Conservation (phyloP, 2,888 invertebrate genomes). For the Caenorhabditis panamensis region DNA sequence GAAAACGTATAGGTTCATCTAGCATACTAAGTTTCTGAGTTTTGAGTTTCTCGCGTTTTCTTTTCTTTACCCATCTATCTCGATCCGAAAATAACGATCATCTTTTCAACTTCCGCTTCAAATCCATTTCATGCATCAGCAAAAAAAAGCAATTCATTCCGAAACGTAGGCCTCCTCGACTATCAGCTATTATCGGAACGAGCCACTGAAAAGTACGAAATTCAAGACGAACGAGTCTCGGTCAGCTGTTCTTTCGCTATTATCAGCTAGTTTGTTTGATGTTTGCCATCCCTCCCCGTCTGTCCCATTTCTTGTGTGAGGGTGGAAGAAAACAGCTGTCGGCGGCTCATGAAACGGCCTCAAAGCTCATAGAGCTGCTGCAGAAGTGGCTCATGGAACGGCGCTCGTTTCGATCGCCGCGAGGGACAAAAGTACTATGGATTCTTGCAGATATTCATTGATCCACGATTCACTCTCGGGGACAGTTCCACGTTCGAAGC, state of each 20-base stretch:
- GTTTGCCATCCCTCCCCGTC: constrained; percentile 48
- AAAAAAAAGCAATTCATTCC: constrained; percentile 12
- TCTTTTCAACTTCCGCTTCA: not conserved
- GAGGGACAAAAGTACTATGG: no score
- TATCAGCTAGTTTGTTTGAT: constrained; percentile 55
- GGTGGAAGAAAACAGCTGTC: constrained; percentile 36
- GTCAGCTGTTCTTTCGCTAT: constrained; percentile 59
- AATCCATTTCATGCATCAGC: not conserved
- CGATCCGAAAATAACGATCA: no score
- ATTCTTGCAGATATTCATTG: constrained; percentile 75
- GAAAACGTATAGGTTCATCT: no score
- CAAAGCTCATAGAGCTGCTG: constrained; percentile 21
- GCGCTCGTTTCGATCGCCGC: not conserved
- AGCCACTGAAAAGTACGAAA: constrained; percentile 53
- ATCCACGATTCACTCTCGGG: constrained; percentile 72
- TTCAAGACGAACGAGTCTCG: constrained; percentile 40
- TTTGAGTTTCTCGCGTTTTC: no score
- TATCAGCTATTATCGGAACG: constrained; percentile 21
- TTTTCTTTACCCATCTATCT: no score
- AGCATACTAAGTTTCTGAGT: no score
- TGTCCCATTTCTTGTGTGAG: constrained; percentile 40
- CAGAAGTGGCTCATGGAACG: constrained; percentile 4
- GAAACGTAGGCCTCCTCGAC: not conserved
- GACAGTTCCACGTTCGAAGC: constrained; percentile 72
- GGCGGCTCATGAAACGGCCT: constrained; percentile 37